These are phyloP conservation scores for Entosphenus tridentatus DNA, from an alignment of 2,113 vertebrate genomes.

Conservation along the genomic window DNA sequence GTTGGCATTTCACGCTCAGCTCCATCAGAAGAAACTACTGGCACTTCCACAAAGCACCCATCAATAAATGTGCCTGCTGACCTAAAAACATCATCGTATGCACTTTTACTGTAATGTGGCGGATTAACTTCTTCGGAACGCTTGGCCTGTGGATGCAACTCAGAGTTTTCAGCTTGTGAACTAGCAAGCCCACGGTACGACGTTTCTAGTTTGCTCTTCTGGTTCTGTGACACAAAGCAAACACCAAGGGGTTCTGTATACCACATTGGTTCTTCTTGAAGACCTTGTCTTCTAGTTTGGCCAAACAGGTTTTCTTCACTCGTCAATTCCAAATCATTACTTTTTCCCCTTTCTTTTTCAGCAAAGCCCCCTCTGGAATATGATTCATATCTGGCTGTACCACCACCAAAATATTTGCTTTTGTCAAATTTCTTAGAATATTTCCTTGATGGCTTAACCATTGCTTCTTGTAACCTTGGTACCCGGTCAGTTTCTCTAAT, in stretches of 20 bases:
- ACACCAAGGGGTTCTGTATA: constrained; percentile 90
- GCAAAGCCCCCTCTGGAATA: background rate
- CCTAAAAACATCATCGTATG: constrained; percentile 20
- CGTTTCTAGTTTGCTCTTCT: constrained; percentile 85
- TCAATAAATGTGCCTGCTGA: constrained; percentile 84
- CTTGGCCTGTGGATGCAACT: too few relatives aligned
- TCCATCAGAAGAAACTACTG: constrained; percentile 50
- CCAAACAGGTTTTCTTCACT: background rate
- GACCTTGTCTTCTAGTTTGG: background rate
- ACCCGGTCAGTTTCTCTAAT: constrained; percentile 46
- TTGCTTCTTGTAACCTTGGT: constrained; percentile 48
- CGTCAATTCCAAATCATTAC: background rate
- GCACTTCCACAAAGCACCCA: constrained; percentile 89
- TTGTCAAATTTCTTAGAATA: constrained; percentile 37
- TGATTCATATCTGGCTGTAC: constrained; percentile 3
- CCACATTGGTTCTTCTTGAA: constrained; percentile 89
- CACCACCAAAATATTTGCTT: constrained; percentile 14
- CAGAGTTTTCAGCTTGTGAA: too few relatives aligned
- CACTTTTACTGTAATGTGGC: constrained; percentile 24
- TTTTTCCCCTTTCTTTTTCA: background rate
- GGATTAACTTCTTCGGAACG: background rate
- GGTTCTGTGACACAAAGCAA: constrained; percentile 67
- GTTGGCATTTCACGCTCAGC: constrained; percentile 32
- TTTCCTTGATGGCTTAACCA: constrained; percentile 41
- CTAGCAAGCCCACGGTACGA: constrained; percentile 35